Conservation (phyloP, 2,113 vertebrate species). For the Megaleporinus macrocephalus region DNA sequence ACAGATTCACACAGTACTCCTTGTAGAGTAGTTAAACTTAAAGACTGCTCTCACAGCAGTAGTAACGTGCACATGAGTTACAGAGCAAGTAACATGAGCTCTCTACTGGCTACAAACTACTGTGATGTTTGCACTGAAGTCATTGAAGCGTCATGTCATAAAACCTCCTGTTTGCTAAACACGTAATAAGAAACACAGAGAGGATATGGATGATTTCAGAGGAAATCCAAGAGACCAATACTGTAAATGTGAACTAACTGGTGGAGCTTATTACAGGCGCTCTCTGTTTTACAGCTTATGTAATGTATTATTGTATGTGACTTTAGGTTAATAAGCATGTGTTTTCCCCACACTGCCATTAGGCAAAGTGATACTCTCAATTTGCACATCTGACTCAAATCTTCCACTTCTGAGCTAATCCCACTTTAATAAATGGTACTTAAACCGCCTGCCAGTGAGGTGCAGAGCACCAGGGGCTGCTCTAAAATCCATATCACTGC, state of each 20-base stretch:
- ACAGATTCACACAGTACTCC: not conserved
- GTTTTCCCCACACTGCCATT: constrained; percentile 25
- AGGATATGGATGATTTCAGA: constrained; percentile 30
- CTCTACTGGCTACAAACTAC: constrained; percentile 1
- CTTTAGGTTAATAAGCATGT: constrained; percentile 33
- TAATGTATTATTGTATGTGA: constrained; percentile 28
- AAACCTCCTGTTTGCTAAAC: not conserved
- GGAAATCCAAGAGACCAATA: constrained; percentile 34
- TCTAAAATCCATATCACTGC: constrained; percentile 11
- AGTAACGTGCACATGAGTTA: not conserved
- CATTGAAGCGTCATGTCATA: no score
- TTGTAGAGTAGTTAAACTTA: not conserved
- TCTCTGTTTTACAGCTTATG: not conserved
- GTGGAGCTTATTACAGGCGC: constrained; percentile 11
- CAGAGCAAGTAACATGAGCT: constrained; percentile 17
- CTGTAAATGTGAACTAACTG: constrained; percentile 12
- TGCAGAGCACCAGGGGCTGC: constrained; percentile 15
- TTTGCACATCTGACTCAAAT: constrained; percentile 23
- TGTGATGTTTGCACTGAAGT: no score
- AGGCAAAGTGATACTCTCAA: constrained; percentile 1
- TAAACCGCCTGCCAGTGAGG: not conserved
- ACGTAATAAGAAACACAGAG: constrained; percentile 17
- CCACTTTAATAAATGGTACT: constrained; percentile 28
- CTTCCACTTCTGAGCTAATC: constrained; percentile 28
- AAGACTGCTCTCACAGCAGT: not conserved